phyloP scores from a whole-genome alignment of 2,888 invertebrate genomes.

The Sesamia inferens region DNA sequence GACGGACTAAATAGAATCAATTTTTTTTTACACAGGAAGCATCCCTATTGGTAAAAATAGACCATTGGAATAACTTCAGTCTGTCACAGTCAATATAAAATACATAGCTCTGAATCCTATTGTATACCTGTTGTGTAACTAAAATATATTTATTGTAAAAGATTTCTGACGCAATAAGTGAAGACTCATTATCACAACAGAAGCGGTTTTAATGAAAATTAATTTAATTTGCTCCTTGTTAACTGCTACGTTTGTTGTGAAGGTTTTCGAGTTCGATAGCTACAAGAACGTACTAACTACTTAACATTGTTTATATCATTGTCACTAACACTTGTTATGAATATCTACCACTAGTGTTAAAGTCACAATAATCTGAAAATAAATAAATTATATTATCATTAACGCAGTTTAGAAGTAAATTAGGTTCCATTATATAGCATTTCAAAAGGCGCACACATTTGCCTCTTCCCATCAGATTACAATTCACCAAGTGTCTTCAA shows the following conservation, averaged over 20 bases:
- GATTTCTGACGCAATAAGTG: background rate
- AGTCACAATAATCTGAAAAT: too few species aligned
- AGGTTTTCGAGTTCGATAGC: conserved; percentile 13
- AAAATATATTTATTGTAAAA: background rate
- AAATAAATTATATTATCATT: too few species aligned
- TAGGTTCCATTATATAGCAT: background rate
- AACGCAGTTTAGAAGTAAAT: conserved; percentile 4
- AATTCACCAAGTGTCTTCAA: too few species aligned
- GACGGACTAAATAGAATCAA: too few species aligned
- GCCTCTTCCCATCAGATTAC: too few species aligned
- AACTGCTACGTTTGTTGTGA: too few species aligned
- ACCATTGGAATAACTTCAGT: background rate
- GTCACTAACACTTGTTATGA: conserved; percentile 1
- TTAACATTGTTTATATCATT: conserved; percentile 35
- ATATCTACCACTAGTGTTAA: too few species aligned
- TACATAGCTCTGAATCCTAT: background rate
- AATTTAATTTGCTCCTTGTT: too few species aligned
- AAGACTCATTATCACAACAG: background rate
- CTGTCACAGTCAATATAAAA: background rate
- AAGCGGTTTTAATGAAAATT: background rate
- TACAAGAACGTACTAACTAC: conserved; percentile 6
- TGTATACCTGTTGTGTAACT: background rate
- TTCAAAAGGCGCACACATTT: too few species aligned
- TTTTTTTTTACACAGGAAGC: too few species aligned
- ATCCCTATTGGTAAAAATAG: too few species aligned